Conservation (phyloP, 2,113 vertebrate species). For the Picathartes gymnocephalus region DNA sequence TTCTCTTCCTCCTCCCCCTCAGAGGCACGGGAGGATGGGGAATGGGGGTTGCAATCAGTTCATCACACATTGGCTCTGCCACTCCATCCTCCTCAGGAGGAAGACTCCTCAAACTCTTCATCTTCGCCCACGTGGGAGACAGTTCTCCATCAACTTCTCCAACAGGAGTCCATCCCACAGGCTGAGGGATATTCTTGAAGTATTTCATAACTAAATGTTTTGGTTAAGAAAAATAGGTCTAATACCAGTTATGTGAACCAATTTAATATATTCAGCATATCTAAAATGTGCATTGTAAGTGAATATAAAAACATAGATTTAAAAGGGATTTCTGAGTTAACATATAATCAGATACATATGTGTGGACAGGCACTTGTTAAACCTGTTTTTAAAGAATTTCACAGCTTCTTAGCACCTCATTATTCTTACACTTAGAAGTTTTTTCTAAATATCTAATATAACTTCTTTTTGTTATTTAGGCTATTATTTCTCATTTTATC, state of each 20-base stretch:
- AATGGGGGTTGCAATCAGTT: fast-evolving
- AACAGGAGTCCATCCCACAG: neutral
- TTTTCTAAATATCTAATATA: neutral
- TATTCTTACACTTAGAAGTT: neutral
- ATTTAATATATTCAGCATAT: neutral
- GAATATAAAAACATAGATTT: neutral
- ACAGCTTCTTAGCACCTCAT: neutral
- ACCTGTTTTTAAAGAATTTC: neutral
- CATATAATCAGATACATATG: neutral
- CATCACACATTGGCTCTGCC: neutral
- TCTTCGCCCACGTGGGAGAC: fast-evolving
- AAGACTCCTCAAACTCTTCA: neutral
- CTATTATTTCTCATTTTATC: neutral
- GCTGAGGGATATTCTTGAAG: neutral
- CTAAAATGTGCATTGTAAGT: neutral
- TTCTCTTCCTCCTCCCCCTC: neutral
- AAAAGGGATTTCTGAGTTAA: neutral
- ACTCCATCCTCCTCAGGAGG: neutral
- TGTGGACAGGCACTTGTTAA: neutral
- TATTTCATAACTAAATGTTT: neutral
- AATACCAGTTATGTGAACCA: neutral
- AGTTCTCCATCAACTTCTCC: neutral
- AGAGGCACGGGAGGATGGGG: neutral
- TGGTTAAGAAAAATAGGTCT: neutral
- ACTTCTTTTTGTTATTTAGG: neutral